Evolutionary conservation across 2,888 invertebrate genomes (phyloP), one percentile per base, ranked within the genome.

Genomic region (Pedicia rivosa): DNA sequence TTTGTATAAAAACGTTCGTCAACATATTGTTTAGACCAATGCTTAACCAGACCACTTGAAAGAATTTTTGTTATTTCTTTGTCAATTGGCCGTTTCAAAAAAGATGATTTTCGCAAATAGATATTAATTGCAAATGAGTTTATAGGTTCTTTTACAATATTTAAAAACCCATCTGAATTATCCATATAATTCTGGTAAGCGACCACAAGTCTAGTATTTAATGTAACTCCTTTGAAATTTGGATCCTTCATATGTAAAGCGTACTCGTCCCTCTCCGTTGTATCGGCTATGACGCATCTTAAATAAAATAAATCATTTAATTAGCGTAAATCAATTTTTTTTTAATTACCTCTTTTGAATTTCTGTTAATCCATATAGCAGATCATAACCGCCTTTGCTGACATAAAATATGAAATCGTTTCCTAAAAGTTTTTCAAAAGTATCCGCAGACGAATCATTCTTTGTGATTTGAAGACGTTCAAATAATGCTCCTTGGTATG

Each of bases 401-500:
- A 32, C 32, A 22, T 32, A 32, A 32, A 32, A 32, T 14, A 14
- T 32, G 13, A 32, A 32, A 20, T 32, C n/a, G 20, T n/a, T 9
- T 6, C 4, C 13, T 10, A 32, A 13, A 17, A 32, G 17, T 20
- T 32, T 32, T 2, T 32, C 32, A 9, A 32, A 20, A 13, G 32
- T 32, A 14, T 32, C 32, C 4, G 32, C 3, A 3, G 32, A 9
- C 0, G 32, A 20, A n/a, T n/a, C n/a, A 32, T 32, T 32, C 20
- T 32, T 32, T 13, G 19, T 17, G 9, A 20, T 12, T 10, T 44
- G 41, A 8, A 44, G 15, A 26, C 37, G 40, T 10, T 42, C 22
- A 28, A 35, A 44, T 8, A 44, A 22, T 16, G 42, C 27, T 8
- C 43, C 44, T 38, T 44, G 44, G 35, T 43, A 44, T 8, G 40